Evolutionary conservation across 1,140 invertebrate species (phyloP).

Genomic region (Drosophila tani): DNA sequence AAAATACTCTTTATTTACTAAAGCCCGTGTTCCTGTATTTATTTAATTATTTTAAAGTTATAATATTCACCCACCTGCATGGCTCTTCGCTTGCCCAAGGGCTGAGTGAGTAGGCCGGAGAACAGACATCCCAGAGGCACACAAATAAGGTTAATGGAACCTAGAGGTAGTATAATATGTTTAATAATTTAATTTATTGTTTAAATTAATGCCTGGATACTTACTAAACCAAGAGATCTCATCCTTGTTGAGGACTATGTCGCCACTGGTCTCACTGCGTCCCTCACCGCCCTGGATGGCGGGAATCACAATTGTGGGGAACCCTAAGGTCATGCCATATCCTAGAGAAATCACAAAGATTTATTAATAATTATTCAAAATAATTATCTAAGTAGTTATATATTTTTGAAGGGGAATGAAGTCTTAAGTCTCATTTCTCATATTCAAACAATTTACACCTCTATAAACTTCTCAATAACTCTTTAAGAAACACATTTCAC

Average conservation of each 20-base stretch:
- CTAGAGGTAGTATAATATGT: slow-evolving; percentile 79
- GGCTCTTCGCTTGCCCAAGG: slow-evolving; percentile 88
- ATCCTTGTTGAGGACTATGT: slow-evolving; percentile 87
- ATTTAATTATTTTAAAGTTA: not conserved
- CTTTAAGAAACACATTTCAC: not conserved
- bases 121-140: slow-evolving; percentile 91
- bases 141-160: slow-evolving; percentile 91
- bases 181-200: not conserved
- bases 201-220: slow-evolving; percentile 39
- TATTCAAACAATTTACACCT: not conserved
- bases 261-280: slow-evolving; percentile 83
- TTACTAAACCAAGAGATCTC: slow-evolving; percentile 92
- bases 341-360: slow-evolving; percentile 71
- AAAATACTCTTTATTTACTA: not conserved
- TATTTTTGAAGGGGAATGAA: slow-evolving; percentile 22
- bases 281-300: slow-evolving; percentile 86
- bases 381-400: not conserved
- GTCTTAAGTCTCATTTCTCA: not conserved
- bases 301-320: slow-evolving; percentile 91
- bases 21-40: not conserved
- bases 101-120: slow-evolving; percentile 89
- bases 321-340: slow-evolving; percentile 91
- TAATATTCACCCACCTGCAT: slow-evolving; percentile 88
- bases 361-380: not conserved
- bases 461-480: no score